These are phyloP conservation scores for Terebella lapidaria DNA, from an alignment of 2,888 invertebrate species.

Conservation along the genomic window DNA sequence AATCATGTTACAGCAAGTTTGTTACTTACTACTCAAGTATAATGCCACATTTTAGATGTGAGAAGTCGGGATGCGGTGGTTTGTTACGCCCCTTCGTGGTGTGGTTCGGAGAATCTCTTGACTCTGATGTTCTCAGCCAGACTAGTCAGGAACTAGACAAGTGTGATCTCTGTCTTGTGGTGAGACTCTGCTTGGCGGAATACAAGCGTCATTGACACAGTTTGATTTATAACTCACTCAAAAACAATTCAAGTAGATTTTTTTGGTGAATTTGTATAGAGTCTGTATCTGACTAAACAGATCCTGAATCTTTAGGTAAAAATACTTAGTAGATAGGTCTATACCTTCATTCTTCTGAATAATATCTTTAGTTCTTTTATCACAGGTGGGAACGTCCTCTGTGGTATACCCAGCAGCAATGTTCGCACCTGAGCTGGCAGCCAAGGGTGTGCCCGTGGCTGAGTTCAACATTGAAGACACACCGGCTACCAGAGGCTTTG, in stretches of 20 bases:
- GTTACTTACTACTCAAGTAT: too few relatives aligned
- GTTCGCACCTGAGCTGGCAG: slow-evolving; percentile 74
- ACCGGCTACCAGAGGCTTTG: slow-evolving; percentile 57
- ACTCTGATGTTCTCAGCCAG: slow-evolving; percentile 61
- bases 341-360: too few relatives aligned
- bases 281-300: too few relatives aligned
- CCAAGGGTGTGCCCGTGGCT: slow-evolving; percentile 69
- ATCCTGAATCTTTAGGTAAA: too few relatives aligned
- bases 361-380: background rate
- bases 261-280: too few relatives aligned
- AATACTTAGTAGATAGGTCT: too few relatives aligned
- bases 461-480: slow-evolving; percentile 68
- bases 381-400: slow-evolving; percentile 73
- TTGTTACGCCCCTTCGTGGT: slow-evolving; percentile 76
- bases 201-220: too few relatives aligned
- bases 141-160: slow-evolving; percentile 63
- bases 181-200: too few relatives aligned
- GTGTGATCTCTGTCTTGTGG: slow-evolving; percentile 75
- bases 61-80: slow-evolving; percentile 60
- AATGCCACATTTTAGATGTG: slow-evolving; percentile 61
- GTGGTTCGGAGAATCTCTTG: slow-evolving; percentile 81
- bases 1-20: too few relatives aligned
- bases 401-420: slow-evolving; percentile 82
- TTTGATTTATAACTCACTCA: too few relatives aligned
- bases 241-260: too few relatives aligned